A percentile compares a stretch with the other conserved stretches of the same genome.
phyloP scores from a whole-genome alignment of 2,113 vertebrate species.

The Mesitornis unicolor region DNA sequence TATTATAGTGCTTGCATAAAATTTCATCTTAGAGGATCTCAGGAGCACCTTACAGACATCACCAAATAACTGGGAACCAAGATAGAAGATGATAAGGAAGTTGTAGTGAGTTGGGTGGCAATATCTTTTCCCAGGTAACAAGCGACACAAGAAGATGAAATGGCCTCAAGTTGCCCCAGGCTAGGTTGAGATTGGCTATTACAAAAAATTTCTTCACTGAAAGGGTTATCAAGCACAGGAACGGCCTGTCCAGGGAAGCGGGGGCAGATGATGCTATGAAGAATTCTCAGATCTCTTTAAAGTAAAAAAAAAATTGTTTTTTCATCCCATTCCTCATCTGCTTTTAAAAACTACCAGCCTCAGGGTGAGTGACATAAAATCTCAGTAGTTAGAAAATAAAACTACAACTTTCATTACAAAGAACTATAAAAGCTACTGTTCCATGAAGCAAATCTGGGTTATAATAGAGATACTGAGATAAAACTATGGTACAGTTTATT shows the following conservation, averaged over 20 bases:
- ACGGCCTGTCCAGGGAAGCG: neutral
- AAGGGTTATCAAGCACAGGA: neutral
- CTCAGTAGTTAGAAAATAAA: neutral
- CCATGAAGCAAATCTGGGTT: neutral
- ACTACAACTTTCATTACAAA: neutral
- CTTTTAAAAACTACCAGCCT: neutral
- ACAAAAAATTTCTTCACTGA: neutral
- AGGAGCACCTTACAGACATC: neutral
- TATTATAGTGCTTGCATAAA: neutral
- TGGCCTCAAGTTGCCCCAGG: fast-evolving
- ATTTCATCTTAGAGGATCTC: neutral
- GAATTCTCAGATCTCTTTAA: neutral
- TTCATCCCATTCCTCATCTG: neutral
- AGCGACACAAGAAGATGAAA: neutral
- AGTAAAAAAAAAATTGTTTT: neutral
- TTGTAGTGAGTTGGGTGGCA: fast-evolving
- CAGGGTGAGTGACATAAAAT: neutral
- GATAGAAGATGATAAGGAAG: neutral
- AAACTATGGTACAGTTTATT: constrained; percentile 25
- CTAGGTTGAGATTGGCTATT: neutral
- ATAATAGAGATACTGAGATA: constrained; percentile 8
- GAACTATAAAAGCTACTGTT: neutral
- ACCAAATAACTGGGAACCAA: neutral
- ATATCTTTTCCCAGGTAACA: neutral
- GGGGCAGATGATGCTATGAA: neutral